A percentile compares a stretch with the other conserved stretches of the same genome.
Conservation (phyloP, 2,797 vertebrate species). For the Tragopan temminckii region DNA sequence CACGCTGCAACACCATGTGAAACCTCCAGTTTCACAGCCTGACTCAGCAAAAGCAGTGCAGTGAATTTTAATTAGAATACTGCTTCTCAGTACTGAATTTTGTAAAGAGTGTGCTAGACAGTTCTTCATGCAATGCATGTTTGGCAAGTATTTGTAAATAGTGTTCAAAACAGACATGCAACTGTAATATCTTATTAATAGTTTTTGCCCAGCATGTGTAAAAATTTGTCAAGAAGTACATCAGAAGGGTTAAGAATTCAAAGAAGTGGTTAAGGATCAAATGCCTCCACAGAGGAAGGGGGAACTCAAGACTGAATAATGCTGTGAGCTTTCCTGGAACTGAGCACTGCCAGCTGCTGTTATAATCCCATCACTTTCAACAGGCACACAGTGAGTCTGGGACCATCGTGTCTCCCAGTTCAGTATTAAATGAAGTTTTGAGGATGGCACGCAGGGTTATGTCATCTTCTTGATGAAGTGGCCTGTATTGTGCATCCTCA, state of each 20-base stretch:
- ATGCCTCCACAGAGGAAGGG: conserved; percentile 41
- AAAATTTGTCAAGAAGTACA: conserved; percentile 10
- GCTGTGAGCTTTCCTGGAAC: conserved; percentile 42
- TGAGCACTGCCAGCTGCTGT: conserved; percentile 44
- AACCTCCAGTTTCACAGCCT: not conserved
- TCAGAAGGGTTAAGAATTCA: conserved; percentile 64
- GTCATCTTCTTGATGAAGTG: conserved; percentile 47
- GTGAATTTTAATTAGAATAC: not conserved
- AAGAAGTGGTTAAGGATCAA: conserved; percentile 68
- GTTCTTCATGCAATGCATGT: not conserved
- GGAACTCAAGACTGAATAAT: conserved; percentile 44
- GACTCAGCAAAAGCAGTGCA: not conserved
- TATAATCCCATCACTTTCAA: conserved; percentile 38
- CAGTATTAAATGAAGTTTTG: conserved; percentile 39
- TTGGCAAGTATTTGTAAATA: not conserved
- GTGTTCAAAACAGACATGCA: not conserved
- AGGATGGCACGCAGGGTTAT: conserved; percentile 47
- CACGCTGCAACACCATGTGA: not conserved
- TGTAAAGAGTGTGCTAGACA: not conserved
- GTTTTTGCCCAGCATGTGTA: not conserved
- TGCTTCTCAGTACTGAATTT: not conserved
- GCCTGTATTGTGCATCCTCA: conserved; percentile 54
- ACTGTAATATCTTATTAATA: not conserved
- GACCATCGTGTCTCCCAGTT: conserved; percentile 8
- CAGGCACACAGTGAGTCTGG: conserved; percentile 31